Base-by-base conservation (phyloP, 2,113 vertebrate genomes). In the Zeus faber region DNA sequence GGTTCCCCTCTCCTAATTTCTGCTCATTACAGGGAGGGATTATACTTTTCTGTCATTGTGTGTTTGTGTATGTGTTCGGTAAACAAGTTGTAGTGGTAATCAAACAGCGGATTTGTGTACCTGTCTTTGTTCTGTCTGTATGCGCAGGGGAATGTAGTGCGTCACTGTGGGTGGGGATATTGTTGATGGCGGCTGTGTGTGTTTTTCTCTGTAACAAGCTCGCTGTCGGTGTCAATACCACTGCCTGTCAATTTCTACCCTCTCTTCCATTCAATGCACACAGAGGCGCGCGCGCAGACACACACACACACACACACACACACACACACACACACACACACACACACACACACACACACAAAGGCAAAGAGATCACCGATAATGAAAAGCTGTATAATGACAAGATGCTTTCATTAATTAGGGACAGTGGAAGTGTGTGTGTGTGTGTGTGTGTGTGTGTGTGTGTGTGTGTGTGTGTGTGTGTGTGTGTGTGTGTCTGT, bases 121-220 rank as follows among this genome's bases (percentile, higher is more conserved):
- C 23, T 54, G 10, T 35, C 4, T 16, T 41, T 50, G 55, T 27
- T 46, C 37, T 17, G 43, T 22, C 18, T 51, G 33, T 53, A 17
- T 40, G 46, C 35, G 27, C 11, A 9, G n/a, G 40, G 6, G 37
- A 40, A n/a, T 40, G 37, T 17, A 37, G 35, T 40, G 16, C 16
- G 14, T 17, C 6, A 6, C 6, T 23, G 43, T 46, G 43, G 9
- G 43, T 23, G 13, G 43, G 43, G 9, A 23, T 46, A 10, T 22
- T 23, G 23, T 14, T 46, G 43, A 46, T 46, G 21, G 20, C 14
- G 41, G 11, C 21, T 45, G 20, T 47, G 21, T 33, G 16, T 14
- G 23, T 18, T 16, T 35, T 65, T 40, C 37, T 44, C 25, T 65
- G 62, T 73, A 77, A 77, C 59, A 74, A 67, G 64, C 46, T 39